Base-by-base conservation (phyloP, 2,888 invertebrate genomes). In the Melanostoma mellinum region DNA sequence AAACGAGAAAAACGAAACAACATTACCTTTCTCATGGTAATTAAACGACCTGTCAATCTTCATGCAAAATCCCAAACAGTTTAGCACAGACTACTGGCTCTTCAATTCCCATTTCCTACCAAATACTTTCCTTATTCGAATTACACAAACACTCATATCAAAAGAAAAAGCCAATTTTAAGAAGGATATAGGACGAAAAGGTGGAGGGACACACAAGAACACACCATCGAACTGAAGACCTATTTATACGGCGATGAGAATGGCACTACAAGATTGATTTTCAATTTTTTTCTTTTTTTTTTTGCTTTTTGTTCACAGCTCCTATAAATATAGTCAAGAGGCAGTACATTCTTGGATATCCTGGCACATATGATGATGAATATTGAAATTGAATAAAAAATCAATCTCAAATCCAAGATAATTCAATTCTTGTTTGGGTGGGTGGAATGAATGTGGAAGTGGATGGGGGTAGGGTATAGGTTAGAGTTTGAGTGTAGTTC, bases 331-430 rank as follows among this genome's bases (percentile, higher is more conserved):
- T 63, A 50, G 48, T 50, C 38, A 50, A 50, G 40, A 46, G 46
- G 60, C 65, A 63, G 69, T 72, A 58, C 63, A 72, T 67, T 67
- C 76, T 76, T 68, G 42, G 38, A 46, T 53, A 68, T 69, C 68
- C 82, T 73, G 42, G 65, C 82, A 82, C 82, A 82, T 78, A 85
- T 84, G 84, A 85, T 80, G 76, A 85, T 85, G 85, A 84, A 88
- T 88, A 89, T 90, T 89, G 89, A 89, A 89, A 89, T 89, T 89
- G 90, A 89, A 89, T 90, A 89, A 90, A 89, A 89, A 89, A 89
- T 90, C 89, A 89, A 89, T 89, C 90, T 89, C 89, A 89, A 89
- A 89, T 89, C 88, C 88, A 88, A 87, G 88, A 90, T 89, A 89
- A 89, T 89, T 90, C 87, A 89, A 89, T 89, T 89, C 86, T 63